phyloP scores from a whole-genome alignment of 1,140 invertebrate species.

The Vanessa tameamea region DNA sequence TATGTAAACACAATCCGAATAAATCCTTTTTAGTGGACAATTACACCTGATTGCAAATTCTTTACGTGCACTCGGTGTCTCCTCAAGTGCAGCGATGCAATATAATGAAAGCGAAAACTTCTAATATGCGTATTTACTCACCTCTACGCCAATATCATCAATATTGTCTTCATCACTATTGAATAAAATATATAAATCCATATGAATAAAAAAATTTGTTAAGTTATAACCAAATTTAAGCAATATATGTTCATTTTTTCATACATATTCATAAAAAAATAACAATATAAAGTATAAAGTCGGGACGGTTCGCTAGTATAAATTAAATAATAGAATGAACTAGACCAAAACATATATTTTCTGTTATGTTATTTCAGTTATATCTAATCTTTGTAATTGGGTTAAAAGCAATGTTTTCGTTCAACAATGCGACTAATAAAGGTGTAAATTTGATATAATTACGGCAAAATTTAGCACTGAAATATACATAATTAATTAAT shows the following conservation, averaged over 20 bases:
- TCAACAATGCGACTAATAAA: too few species aligned
- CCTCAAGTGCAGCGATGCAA: slow-evolving; percentile 35
- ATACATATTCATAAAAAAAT: too few species aligned
- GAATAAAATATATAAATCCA: too few species aligned
- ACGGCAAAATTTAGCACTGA: neutral
- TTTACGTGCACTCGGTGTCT: slow-evolving; percentile 26
- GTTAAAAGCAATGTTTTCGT: slow-evolving; percentile 1
- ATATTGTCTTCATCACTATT: too few species aligned
- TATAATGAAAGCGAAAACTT: slow-evolving; percentile 52
- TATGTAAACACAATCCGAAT: slow-evolving; percentile 30
- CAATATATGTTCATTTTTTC: too few species aligned
- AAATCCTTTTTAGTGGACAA: slow-evolving; percentile 37
- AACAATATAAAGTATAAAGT: too few species aligned
- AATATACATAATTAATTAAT: too few species aligned
- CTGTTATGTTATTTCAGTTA: neutral
- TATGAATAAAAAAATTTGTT: neutral
- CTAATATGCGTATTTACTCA: slow-evolving; percentile 30
- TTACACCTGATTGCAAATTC: slow-evolving; percentile 44
- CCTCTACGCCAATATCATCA: neutral
- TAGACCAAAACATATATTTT: neutral
- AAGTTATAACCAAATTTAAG: too few species aligned
- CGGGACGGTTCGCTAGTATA: too few species aligned
- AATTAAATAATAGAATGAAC: neutral
- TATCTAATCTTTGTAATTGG: slow-evolving; percentile 7
- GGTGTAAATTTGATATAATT: neutral